A percentile compares a stretch with the other conserved stretches of the same genome.
phyloP scores from a whole-genome alignment of 1,140 invertebrate genomes.

The Leptonema lineaticorne region DNA sequence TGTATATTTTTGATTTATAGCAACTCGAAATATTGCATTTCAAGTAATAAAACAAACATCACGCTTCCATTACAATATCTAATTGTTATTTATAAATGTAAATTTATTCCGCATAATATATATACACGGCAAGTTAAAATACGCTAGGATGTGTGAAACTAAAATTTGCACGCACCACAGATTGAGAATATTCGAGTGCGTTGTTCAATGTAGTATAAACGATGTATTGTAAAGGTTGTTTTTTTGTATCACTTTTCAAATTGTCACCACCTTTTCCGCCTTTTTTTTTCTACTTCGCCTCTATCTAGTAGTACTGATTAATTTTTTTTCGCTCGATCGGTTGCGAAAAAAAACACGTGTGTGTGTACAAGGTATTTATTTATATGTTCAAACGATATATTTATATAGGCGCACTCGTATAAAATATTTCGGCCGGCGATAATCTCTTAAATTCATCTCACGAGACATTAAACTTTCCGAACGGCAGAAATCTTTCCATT shows the following conservation, averaged over 20 bases:
- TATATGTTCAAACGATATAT: not conserved
- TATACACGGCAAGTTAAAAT: too few species aligned
- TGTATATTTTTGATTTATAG: too few species aligned
- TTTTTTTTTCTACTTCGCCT: too few species aligned
- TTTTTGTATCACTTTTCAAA: conserved; percentile 10
- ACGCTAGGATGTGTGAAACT: too few species aligned
- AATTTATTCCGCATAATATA: too few species aligned
- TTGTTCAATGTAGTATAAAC: conserved; percentile 8
- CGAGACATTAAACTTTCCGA: conserved; percentile 27
- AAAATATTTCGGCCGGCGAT: conserved; percentile 15
- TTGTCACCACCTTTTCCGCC: not conserved
- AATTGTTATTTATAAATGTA: too few species aligned
- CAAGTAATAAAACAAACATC: too few species aligned
- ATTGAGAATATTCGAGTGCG: not conserved
- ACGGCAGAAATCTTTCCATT: conserved; percentile 24
- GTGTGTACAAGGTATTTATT: not conserved
- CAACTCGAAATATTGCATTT: too few species aligned
- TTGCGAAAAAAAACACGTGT: not conserved
- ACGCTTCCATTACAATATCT: too few species aligned
- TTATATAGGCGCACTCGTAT: not conserved
- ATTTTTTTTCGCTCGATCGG: conserved; percentile 17
- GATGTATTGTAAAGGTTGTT: not conserved
- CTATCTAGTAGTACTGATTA: conserved; percentile 24
- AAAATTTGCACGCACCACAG: not conserved
- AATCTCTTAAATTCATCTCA: conserved; percentile 29